These are phyloP conservation scores for Punctoribates punctum DNA, from an alignment of 2,888 invertebrate genomes.

Conservation along the genomic window DNA sequence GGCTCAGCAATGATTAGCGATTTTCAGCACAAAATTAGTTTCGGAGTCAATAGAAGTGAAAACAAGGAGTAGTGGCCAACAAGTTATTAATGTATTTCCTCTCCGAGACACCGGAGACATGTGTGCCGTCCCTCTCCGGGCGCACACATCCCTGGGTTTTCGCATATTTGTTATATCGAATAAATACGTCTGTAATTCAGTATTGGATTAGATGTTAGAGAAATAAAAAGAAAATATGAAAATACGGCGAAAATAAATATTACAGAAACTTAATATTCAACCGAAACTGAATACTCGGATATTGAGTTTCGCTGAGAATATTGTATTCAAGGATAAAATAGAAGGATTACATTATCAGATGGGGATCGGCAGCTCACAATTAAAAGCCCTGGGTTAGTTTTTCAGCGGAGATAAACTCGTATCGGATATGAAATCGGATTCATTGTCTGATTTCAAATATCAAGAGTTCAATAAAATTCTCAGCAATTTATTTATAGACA, in stretches of 20 bases:
- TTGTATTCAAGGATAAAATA: constrained; percentile 32
- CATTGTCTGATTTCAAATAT: no score
- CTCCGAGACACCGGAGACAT: background rate
- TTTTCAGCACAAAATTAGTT: constrained; percentile 7
- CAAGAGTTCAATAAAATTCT: no score
- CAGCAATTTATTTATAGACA: no score
- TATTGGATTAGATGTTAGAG: background rate
- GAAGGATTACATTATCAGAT: constrained; percentile 23
- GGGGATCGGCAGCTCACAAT: background rate
- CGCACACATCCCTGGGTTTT: background rate
- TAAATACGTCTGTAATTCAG: background rate
- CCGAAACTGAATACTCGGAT: constrained; percentile 1
- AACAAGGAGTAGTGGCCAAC: background rate
- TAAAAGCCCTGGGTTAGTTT: background rate
- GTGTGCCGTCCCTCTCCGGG: background rate
- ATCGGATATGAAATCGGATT: background rate
- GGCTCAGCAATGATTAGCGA: background rate
- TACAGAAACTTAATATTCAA: constrained; percentile 16
- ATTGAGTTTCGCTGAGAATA: constrained; percentile 15
- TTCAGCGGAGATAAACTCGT: background rate
- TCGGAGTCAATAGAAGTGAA: background rate
- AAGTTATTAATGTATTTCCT: constrained; percentile 7
- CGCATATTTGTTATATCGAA: background rate
- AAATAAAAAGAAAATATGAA: background rate
- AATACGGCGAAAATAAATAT: constrained; percentile 26